Base-by-base conservation (phyloP, 2,888 invertebrate genomes). In the Glomeris marginata region DNA sequence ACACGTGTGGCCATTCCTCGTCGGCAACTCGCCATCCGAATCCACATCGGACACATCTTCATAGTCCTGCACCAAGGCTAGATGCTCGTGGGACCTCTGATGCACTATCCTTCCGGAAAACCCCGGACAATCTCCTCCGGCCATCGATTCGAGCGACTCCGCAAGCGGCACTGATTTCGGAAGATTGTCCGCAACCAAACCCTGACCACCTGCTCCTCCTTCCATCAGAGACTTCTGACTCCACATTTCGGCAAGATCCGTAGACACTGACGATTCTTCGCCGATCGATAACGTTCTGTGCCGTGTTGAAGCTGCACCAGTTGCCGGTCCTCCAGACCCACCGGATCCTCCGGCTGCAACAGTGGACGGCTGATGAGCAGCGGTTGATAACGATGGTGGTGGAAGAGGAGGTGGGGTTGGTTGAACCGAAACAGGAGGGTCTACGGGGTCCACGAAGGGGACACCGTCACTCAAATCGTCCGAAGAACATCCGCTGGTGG, bases 1-100 rank as follows among this genome's bases (percentile, higher is more conserved):
- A 50, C 64, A 63, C 18, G 57, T 56, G 44, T 54, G 53, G 28
- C 58, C 57, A 33, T 56, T 54, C 35, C 53, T 47, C 10, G 51
- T 48, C 33, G 41, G n/a, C 36, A 28, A 33, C 6, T 16, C 38
- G 16, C 36, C 10, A 4, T 49, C 52, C 11, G 44, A 36, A 40
- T 52, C 52, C 18, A 34, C 36, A 15, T 47, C 53, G 8, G 53
- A 53, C 22, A 53, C 51, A 34, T 53, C 53, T 53, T 53, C 53
- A 37, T 53, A 53, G 18, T 53, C 51, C 34, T 51, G 53, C 2
- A 38, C 48, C 4, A 53, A 28, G 28, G 28, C 28, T 3, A 28
- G 28, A 28, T 28, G 28, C 3, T 28, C 28, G 3, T 8, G 53
- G 51, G 13, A 42, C 51, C 2, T 42, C 42, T 5, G 42, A 4